A percentile compares a stretch with the other conserved stretches of the same genome.
Evolutionary conservation across 2,888 invertebrate species (phyloP).

Genomic region (Acutogordius australiensis): DNA sequence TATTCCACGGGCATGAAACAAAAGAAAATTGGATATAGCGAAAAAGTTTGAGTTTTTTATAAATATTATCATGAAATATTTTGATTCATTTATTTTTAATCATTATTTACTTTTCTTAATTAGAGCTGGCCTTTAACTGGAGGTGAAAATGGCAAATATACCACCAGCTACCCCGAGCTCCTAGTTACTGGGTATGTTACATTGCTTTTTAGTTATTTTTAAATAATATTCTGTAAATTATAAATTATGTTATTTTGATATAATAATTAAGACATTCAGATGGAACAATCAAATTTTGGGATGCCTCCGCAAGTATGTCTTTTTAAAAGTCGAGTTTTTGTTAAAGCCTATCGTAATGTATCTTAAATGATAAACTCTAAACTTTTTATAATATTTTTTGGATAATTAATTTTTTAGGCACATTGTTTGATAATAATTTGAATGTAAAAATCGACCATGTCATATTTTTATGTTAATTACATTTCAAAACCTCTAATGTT

Average conservation of each 20-base stretch:
- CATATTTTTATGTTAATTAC: too few relatives aligned
- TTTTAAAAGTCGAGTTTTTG: too few relatives aligned
- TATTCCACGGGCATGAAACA: conserved; percentile 52
- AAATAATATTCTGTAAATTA: background rate
- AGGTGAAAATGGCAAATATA: conserved; percentile 75
- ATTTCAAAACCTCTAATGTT: background rate
- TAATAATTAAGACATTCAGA: conserved; percentile 49
- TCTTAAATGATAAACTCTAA: too few relatives aligned
- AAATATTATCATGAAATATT: too few relatives aligned
- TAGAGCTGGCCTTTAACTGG: conserved; percentile 78
- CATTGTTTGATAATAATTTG: too few relatives aligned
- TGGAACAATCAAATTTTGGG: conserved; percentile 95
- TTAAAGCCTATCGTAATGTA: too few relatives aligned
- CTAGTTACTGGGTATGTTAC: conserved; percentile 60
- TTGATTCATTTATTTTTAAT: too few relatives aligned
- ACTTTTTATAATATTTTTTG: too few relatives aligned
- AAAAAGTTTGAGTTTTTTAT: too few relatives aligned
- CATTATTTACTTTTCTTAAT: too few relatives aligned
- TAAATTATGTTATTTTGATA: background rate
- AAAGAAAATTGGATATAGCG: conserved; percentile 31
- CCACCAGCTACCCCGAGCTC: conserved; percentile 85
- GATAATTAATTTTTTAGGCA: too few relatives aligned
- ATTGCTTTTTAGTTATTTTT: background rate
- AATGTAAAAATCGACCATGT: too few relatives aligned
- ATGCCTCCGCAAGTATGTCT: conserved; percentile 43